Conservation (phyloP, 2,888 invertebrate species). For the Horisme vitalbata region DNA sequence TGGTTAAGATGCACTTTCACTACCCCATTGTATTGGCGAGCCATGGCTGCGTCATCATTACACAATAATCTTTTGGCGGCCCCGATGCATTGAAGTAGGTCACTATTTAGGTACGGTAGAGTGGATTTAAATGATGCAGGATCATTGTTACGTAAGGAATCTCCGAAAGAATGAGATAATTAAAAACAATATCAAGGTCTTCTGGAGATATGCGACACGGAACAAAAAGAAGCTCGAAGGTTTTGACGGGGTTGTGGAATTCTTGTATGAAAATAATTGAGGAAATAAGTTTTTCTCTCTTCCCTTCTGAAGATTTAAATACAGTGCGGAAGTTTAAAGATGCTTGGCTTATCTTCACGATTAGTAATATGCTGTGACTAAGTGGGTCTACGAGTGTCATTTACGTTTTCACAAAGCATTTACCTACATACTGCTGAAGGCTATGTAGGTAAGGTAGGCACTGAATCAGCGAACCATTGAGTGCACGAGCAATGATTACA, state of each 20-base stretch:
- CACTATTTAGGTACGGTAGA: conserved; percentile 38
- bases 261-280: not conserved
- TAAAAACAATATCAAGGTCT: conserved; percentile 27
- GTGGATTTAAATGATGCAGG: conserved; percentile 32
- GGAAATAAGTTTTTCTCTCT: conserved; percentile 3
- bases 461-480: conserved; percentile 52
- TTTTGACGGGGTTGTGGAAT: not conserved
- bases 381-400: too few relatives aligned
- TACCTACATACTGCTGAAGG: conserved; percentile 11
- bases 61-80: conserved; percentile 51
- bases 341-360: too few relatives aligned
- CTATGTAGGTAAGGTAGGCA: conserved; percentile 26
- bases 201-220: conserved; percentile 3
- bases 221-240: not conserved
- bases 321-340: too few relatives aligned
- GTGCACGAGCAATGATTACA: conserved; percentile 60
- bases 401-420: conserved; percentile 17
- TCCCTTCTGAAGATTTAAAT: too few relatives aligned
- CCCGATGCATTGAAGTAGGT: conserved; percentile 47
- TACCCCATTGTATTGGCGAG: conserved; percentile 71
- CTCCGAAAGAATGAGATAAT: conserved; percentile 29
- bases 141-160: conserved; percentile 31
- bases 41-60: conserved; percentile 63
- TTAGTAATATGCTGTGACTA: too few relatives aligned
- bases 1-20: conserved; percentile 75